These are phyloP conservation scores for Cryptomyrus ogoouensis DNA, from an alignment of 2,113 vertebrate genomes.

Conservation along the genomic window DNA sequence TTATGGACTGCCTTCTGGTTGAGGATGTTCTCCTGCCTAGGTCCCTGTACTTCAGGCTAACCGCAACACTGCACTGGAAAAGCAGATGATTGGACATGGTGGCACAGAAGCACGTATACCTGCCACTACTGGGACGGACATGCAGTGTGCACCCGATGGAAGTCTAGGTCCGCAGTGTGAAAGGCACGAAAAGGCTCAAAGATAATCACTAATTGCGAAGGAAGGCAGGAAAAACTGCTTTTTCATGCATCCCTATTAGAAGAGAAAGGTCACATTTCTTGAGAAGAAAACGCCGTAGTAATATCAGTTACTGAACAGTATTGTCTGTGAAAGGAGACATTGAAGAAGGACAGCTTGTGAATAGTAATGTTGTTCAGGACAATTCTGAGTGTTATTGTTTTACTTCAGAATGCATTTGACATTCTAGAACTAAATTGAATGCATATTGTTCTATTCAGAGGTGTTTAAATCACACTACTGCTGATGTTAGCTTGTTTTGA, in stretches of 20 bases:
- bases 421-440: constrained; percentile 4
- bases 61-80: background rate
- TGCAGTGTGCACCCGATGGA: background rate
- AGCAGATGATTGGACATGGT: background rate
- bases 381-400: background rate
- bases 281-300: background rate
- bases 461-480: background rate
- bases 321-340: background rate
- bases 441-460: background rate
- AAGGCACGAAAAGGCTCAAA: background rate
- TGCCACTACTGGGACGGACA: background rate
- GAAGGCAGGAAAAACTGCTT: background rate
- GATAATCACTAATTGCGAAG: constrained; percentile 1
- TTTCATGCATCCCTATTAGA: background rate
- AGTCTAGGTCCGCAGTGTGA: background rate
- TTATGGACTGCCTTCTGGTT: background rate
- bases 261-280: background rate
- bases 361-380: background rate
- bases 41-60: background rate
- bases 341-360: background rate
- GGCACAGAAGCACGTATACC: background rate
- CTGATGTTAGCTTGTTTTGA: background rate
- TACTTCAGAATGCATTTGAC: background rate
- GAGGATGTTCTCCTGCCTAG: background rate
- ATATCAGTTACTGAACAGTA: background rate